phyloP scores from a whole-genome alignment of 2,888 invertebrate species.

The Conomelus anceps region DNA sequence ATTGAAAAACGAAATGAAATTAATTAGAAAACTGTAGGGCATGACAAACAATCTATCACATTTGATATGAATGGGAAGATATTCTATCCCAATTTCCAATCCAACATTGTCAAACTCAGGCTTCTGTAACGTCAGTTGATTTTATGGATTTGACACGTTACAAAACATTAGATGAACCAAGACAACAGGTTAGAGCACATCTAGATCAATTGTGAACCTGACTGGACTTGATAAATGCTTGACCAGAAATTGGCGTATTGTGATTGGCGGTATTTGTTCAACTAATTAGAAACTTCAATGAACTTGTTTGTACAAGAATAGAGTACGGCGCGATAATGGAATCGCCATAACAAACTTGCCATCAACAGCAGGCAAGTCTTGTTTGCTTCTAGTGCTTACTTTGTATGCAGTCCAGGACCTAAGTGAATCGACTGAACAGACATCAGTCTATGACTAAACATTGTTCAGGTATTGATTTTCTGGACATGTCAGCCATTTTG shows the following conservation, averaged over 20 bases:
- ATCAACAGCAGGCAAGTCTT: background rate
- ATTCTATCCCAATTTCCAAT: background rate
- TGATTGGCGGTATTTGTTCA: background rate
- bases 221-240: no score
- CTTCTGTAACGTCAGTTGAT: background rate
- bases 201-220: background rate
- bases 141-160: background rate
- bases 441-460: background rate
- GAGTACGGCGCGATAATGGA: background rate
- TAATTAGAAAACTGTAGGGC: no score
- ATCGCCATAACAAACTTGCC: background rate
- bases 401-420: no score
- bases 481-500: background rate
- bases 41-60: no score
- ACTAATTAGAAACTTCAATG: background rate
- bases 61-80: background rate
- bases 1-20: no score
- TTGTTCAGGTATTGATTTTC: background rate
- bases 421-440: background rate
- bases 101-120: background rate
- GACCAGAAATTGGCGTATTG: background rate
- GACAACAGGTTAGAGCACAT: background rate
- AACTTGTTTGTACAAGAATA: background rate
- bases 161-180: background rate
- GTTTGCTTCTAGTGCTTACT: background rate